phyloP scores from a whole-genome alignment of 2,888 invertebrate species.

The Spicauda simplicius region DNA sequence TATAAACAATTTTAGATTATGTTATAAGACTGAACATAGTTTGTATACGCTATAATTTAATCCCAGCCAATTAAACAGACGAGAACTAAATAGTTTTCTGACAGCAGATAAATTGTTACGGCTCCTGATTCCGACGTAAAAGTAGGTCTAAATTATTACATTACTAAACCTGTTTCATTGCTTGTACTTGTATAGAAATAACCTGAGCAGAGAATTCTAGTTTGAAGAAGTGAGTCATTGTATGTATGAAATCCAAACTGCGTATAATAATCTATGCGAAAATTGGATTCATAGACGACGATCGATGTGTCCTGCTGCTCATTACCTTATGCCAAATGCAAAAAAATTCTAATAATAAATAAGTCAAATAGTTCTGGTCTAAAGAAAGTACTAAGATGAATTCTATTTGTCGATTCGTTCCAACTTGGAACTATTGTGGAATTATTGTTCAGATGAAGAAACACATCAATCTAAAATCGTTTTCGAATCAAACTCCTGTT shows the following conservation, averaged over 20 bases:
- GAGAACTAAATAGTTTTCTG: constrained; percentile 18
- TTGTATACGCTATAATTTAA: neutral
- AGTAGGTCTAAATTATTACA: constrained; percentile 23
- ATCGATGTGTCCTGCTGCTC: no score
- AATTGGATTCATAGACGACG: neutral
- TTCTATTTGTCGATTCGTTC: no score
- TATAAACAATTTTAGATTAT: no score
- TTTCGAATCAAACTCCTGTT: no score
- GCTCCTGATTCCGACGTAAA: constrained; percentile 27
- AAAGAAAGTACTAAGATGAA: no score
- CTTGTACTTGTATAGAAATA: constrained; percentile 2
- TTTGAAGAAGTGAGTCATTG: constrained; percentile 16
- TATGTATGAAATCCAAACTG: neutral
- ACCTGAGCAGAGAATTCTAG: neutral
- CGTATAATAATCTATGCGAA: neutral
- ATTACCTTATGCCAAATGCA: no score
- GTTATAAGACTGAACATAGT: neutral
- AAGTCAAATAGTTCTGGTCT: no score
- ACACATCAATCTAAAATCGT: no score
- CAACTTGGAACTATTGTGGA: no score
- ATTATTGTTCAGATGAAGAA: no score
- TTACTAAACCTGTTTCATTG: constrained; percentile 16
- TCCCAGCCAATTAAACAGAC: constrained; percentile 13
- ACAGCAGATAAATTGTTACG: constrained; percentile 24
- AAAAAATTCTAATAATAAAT: no score